A percentile compares a stretch with the other conserved stretches of the same genome.
These are phyloP conservation scores for Icerya purchasi DNA, from an alignment of 2,888 invertebrate genomes.

Conservation along the genomic window DNA sequence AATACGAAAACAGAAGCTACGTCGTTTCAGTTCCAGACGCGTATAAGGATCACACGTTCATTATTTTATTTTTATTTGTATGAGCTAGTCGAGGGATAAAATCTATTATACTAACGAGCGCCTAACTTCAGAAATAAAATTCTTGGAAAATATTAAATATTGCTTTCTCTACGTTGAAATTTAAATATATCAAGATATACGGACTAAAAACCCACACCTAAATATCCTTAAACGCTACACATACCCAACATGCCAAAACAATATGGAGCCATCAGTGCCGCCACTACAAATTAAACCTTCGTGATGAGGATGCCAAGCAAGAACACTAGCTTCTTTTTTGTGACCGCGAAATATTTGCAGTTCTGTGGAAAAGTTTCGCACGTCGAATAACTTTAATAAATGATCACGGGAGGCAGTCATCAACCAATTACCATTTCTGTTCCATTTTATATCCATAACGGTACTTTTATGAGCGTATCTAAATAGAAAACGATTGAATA, in stretches of 20 bases:
- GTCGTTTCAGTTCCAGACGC: too few relatives aligned
- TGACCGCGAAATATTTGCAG: conserved; percentile 95
- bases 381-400: conserved; percentile 88
- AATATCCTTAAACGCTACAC: too few relatives aligned
- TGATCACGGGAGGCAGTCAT: conserved; percentile 96
- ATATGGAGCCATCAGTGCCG: conserved; percentile 92
- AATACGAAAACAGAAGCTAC: too few relatives aligned
- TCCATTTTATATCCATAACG: conserved; percentile 98
- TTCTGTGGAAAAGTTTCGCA: conserved; percentile 85
- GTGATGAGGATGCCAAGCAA: conserved; percentile 96
- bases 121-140: too few relatives aligned
- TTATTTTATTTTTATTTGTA: too few relatives aligned
- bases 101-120: too few relatives aligned
- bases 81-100: too few relatives aligned
- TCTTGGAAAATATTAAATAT: too few relatives aligned
- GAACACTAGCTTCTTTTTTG: conserved; percentile 93
- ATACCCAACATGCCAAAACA: conserved; percentile 96
- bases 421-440: conserved; percentile 97
- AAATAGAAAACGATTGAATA: conserved; percentile 17
- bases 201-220: too few relatives aligned
- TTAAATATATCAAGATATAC: too few relatives aligned
- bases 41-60: too few relatives aligned
- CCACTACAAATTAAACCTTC: conserved; percentile 94
- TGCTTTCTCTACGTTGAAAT: too few relatives aligned
- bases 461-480: conserved; percentile 98